Evolutionary conservation across 2,888 invertebrate genomes (phyloP), one percentile per base, ranked within the genome.

Genomic region (Aleiodes testaceus): DNA sequence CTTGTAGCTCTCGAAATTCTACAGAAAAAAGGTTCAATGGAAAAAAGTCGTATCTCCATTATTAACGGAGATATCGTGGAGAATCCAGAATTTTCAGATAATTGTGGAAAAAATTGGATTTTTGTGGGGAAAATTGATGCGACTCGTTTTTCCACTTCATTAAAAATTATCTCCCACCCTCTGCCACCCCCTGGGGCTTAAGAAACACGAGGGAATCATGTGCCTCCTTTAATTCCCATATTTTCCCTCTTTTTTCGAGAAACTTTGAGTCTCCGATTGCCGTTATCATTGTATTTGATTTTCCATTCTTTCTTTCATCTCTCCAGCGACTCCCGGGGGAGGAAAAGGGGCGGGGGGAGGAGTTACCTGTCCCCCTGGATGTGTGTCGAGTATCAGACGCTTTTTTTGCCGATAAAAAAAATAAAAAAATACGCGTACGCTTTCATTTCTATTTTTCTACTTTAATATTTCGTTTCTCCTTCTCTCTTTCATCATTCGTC

Each of bases 401-500:
- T 42, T 59, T 42, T 59, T 42, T 42, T 16, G 59, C 26, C 36
- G 7, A 59, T 59, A 18, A 14, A 59, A 59, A 59, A 26, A 26
- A 4, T 22, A 55, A 26, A 55, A 16, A 12, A 26, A 30, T 7
- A 14, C 26, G 42, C 18, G 59, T 59, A 36, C 42, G 18, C 18
- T 36, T 59, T 18, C 42, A 59, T 59, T 59, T 14, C 26, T 22
- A 26, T 53, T 53, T 26, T 26, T 53, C 14, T 53, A 11, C 18
- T 20, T 50, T 20, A n/a, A n/a, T 26, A 30, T 55, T 65, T 65
- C 59, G 65, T 70, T 64, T 42, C 42, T 69, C 45, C 47, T 45
- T 30, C 44, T 72, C 22, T 69, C 61, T 68, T 64, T 18, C 55
- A 44, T 72, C 59, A 20, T 59, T 69, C 52, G 26, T 55, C 47